Evolutionary conservation across 1,140 invertebrate species (phyloP).

Genomic region (Coelopa frigida): DNA sequence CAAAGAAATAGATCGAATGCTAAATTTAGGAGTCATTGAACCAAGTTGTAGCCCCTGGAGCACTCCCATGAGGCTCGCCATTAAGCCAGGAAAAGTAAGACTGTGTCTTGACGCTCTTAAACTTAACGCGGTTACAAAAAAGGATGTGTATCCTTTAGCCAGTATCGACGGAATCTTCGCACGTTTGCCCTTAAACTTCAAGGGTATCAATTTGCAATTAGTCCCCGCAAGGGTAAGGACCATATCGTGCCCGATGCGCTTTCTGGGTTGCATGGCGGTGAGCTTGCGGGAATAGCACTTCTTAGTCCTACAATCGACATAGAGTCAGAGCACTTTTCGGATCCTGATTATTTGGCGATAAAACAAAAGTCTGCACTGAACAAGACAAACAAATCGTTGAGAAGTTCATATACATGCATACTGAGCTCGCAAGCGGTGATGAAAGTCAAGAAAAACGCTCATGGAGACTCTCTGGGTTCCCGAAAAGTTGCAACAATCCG

Average conservation of each 20-base stretch:
- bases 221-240: conserved; percentile 1
- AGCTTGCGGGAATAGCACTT: not conserved
- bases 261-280: not conserved
- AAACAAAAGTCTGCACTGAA: not conserved
- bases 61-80: conserved; percentile 17
- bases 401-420: conserved; percentile 4
- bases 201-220: not conserved
- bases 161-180: conserved; percentile 20
- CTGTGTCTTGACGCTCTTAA: conserved; percentile 33
- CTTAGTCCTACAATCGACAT: not conserved
- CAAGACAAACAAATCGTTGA: conserved; percentile 6
- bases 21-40: conserved; percentile 19
- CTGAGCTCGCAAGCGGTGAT: conserved; percentile 1
- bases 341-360: not conserved
- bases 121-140: conserved; percentile 21
- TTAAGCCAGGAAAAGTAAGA: conserved; percentile 23
- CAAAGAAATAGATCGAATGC: conserved; percentile 16
- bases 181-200: conserved; percentile 9
- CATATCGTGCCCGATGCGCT: conserved; percentile 1
- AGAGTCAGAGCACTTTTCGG: conserved; percentile 1
- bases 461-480: conserved; percentile 12
- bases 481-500: not conserved
- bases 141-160: conserved; percentile 21
- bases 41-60: conserved; percentile 6
- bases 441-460: not conserved